Evolutionary conservation across 2,113 vertebrate genomes (phyloP), one percentile per base, ranked within the genome.

Genomic region (Cyprinodon variegatus): DNA sequence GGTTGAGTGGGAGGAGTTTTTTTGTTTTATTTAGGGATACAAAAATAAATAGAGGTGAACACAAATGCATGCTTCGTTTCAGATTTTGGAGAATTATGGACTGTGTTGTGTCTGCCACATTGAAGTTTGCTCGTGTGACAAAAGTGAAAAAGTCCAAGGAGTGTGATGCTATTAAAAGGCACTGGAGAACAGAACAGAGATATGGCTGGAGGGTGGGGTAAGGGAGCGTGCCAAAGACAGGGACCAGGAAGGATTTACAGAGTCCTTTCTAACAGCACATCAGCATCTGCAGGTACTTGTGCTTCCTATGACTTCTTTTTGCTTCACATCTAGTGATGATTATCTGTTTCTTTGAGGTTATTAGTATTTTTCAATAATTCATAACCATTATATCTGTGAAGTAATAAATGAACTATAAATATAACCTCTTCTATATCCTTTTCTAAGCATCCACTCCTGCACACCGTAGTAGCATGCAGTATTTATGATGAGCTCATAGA

Each of bases 211-310:
- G 78, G 75, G 80, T 72, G 76, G 82, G 81, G 86, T 74, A 79
- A 84, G 81, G 90, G 76, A 83, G 85, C 79, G 83, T 91, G 90
- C 86, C 13, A 4, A 77, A 74, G 81, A 86, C 89, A 85, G 84
- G 81, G 72, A 62, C 77, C 74, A 76, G 83, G 83, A 70, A 73
- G 77, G 61, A 45, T 72, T 68, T 17, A 75, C n/a, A 12, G 41
- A 66, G 4, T 3, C 15, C 67, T 46, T 29, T 20, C 77, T 71
- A 40, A 53, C 75, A 81, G 15, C 15, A 71, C 50, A 45, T 59
- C n/a, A 64, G 65, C 70, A 77, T 61, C 43, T 29, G 12, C n/a
- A 73, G 3, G 3, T 36, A 39, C n/a, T 57, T 4, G 22, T 45
- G 74, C 15, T 80, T 9, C 66, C 50, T 71, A 48, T 76, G 17